Conservation (phyloP, 2,797 vertebrate genomes). For the Ceryle rudis region DNA sequence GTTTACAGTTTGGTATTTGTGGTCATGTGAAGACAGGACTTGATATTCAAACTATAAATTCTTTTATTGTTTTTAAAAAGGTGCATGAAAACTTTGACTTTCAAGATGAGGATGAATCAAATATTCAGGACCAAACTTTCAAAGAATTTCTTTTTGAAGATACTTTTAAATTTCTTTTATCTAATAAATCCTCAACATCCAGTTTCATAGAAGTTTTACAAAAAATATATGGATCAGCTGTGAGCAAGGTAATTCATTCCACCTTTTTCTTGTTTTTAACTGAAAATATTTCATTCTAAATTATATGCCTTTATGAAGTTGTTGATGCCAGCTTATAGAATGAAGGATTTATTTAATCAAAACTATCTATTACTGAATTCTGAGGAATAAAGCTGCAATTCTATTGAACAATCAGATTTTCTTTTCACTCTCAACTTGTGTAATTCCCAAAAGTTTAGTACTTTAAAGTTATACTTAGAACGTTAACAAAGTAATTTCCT, state of each 20-base stretch:
- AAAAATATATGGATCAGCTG: constrained; percentile 35
- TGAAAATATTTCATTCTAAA: background rate
- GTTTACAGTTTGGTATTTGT: background rate
- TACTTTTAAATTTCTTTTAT: constrained; percentile 85
- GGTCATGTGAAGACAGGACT: background rate
- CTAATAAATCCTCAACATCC: constrained; percentile 66
- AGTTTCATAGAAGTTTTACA: constrained; percentile 63
- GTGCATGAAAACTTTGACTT: constrained; percentile 85
- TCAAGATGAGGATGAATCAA: constrained; percentile 73
- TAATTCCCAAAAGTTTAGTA: background rate
- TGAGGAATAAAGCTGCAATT: background rate
- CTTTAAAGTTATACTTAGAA: background rate
- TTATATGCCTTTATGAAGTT: background rate
- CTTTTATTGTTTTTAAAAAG: constrained; percentile 72
- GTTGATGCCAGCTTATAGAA: background rate
- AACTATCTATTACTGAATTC: background rate
- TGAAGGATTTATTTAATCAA: background rate
- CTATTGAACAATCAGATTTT: background rate
- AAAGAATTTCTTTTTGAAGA: constrained; percentile 90
- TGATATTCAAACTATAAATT: background rate
- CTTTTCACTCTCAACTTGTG: background rate
- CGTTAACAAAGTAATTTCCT: background rate
- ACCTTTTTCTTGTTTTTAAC: background rate
- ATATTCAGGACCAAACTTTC: constrained; percentile 83
- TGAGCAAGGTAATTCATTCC: constrained; percentile 69